Percentiles rank a stretch among this genome's conserved stretches.
phyloP scores from a whole-genome alignment of 2,113 vertebrate genomes.

The Propithecus coquereli region DNA sequence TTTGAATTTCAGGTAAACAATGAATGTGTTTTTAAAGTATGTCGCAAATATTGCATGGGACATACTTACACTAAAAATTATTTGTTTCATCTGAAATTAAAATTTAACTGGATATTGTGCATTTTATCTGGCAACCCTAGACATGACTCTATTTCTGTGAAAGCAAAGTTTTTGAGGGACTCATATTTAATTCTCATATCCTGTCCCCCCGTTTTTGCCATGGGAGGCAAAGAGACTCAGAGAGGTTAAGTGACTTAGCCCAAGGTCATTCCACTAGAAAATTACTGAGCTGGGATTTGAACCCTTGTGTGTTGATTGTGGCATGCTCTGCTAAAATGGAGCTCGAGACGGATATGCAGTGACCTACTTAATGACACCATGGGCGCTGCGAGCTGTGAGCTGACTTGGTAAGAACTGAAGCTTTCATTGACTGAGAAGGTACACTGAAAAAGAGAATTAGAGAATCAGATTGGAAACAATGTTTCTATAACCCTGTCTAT shows the following conservation, averaged over 20 bases:
- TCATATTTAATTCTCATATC: background rate
- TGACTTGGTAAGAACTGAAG: background rate
- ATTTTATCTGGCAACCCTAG: background rate
- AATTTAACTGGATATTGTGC: background rate
- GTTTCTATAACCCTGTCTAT: background rate
- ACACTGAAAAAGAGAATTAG: background rate
- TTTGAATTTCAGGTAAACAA: background rate
- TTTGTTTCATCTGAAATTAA: slow-evolving; percentile 12
- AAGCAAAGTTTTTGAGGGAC: background rate
- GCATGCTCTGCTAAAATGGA: background rate
- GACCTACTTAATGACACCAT: background rate
- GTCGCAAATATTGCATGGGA: background rate
- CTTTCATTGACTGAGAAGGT: background rate
- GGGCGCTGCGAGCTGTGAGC: background rate
- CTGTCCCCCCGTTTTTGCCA: background rate
- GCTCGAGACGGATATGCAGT: background rate
- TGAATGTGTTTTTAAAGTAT: background rate
- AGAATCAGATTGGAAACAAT: background rate
- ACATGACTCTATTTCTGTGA: background rate
- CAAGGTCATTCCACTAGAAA: background rate
- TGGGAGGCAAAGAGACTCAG: background rate
- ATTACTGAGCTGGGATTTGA: background rate
- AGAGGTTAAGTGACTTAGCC: background rate
- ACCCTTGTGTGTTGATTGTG: background rate
- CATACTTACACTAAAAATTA: background rate